Conservation (phyloP, 2,888 invertebrate genomes). For the Zelleria hepariella region DNA sequence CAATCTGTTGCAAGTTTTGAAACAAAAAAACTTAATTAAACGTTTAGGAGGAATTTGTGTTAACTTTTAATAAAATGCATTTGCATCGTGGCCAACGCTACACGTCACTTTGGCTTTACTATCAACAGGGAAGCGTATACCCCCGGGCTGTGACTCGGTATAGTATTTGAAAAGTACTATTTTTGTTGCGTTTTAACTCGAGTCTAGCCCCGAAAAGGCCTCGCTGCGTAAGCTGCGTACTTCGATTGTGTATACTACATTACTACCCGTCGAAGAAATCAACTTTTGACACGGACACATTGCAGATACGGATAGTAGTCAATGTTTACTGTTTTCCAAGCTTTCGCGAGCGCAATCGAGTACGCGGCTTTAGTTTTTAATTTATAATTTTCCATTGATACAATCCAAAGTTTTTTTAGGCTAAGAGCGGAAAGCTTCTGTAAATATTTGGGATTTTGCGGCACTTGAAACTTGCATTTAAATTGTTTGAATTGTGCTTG, state of each 20-base stretch:
- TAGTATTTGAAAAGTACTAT: neutral
- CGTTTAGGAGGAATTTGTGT: neutral
- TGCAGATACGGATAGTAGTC: neutral
- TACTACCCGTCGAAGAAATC: too few species aligned
- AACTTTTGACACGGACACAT: too few species aligned
- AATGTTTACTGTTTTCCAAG: neutral
- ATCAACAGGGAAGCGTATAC: neutral
- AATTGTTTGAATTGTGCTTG: constrained; percentile 27
- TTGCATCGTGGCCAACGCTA: neutral
- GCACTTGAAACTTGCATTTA: constrained; percentile 48
- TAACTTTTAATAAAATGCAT: neutral
- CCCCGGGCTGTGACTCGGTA: neutral
- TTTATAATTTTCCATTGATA: constrained; percentile 24
- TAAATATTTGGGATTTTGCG: constrained; percentile 48
- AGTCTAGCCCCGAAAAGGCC: neutral
- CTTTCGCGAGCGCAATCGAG: neutral
- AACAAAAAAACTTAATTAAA: neutral
- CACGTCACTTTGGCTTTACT: neutral
- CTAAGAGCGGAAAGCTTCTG: constrained; percentile 38
- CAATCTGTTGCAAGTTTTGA: neutral
- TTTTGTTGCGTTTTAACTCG: neutral
- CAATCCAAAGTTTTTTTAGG: constrained; percentile 36
- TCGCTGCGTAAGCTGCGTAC: too few species aligned
- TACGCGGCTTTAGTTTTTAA: constrained; percentile 13
- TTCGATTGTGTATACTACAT: too few species aligned